These are phyloP conservation scores for Schizopygopsis malacanthus DNA, from an alignment of 2,797 vertebrate genomes.

Conservation along the genomic window DNA sequence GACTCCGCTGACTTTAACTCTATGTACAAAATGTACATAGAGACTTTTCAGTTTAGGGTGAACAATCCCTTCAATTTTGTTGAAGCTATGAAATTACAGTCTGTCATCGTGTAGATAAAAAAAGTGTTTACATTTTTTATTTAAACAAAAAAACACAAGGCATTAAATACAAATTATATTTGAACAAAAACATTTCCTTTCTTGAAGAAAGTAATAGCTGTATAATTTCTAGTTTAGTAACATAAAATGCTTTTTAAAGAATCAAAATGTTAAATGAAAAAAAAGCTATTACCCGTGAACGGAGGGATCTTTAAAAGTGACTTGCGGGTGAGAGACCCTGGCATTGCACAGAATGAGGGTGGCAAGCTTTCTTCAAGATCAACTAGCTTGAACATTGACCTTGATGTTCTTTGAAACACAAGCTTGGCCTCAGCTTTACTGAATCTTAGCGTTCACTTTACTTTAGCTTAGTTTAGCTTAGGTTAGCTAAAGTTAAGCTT, in stretches of 20 bases:
- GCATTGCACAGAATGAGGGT: slow-evolving; percentile 70
- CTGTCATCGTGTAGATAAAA: slow-evolving; percentile 68
- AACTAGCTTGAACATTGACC: slow-evolving; percentile 51
- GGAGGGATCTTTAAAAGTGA: slow-evolving; percentile 76
- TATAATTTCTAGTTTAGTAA: slow-evolving; percentile 80
- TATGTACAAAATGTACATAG: not conserved
- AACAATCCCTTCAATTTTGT: not conserved
- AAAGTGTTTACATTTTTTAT: slow-evolving; percentile 81
- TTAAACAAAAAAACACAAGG: slow-evolving; percentile 74
- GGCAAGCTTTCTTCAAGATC: slow-evolving; percentile 64
- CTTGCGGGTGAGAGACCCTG: slow-evolving; percentile 65
- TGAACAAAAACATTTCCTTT: slow-evolving; percentile 76
- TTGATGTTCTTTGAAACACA: slow-evolving; percentile 39
- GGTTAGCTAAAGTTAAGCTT: slow-evolving; percentile 43
- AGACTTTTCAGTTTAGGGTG: not conserved
- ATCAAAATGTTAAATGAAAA: slow-evolving; percentile 71
- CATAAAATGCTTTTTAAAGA: slow-evolving; percentile 74
- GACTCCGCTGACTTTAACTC: not conserved
- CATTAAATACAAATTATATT: slow-evolving; percentile 87
- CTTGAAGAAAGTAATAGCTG: slow-evolving; percentile 73
- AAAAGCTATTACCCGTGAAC: slow-evolving; percentile 82
- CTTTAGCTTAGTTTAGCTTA: slow-evolving; percentile 35
- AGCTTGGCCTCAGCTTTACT: slow-evolving; percentile 53
- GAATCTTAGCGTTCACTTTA: slow-evolving; percentile 46
- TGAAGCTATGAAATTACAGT: slow-evolving; percentile 1